Conservation (phyloP, 2,888 invertebrate genomes). For the Leucophenga montana region DNA sequence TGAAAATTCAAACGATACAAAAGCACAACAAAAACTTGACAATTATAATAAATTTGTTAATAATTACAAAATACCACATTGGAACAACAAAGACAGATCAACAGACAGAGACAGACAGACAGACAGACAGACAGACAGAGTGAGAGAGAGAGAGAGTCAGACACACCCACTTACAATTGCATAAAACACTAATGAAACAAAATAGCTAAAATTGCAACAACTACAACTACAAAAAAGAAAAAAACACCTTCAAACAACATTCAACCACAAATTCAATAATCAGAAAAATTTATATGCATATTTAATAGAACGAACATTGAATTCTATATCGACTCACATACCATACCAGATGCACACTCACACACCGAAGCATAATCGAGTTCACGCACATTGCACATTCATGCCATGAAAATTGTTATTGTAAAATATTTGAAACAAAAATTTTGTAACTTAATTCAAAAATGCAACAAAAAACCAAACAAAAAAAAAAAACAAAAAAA, state of each 20-base stretch:
- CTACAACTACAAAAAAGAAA: too few species aligned
- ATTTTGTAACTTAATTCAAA: not conserved
- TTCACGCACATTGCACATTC: slow-evolving; percentile 4
- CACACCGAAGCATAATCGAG: not conserved
- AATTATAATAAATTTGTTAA: too few species aligned
- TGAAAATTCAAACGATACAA: slow-evolving; percentile 5
- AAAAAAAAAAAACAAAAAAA: too few species aligned
- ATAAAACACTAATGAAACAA: too few species aligned
- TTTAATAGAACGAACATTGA: not conserved
- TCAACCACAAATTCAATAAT: too few species aligned
- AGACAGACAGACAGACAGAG: not conserved
- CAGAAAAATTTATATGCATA: too few species aligned
- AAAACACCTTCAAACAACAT: too few species aligned
- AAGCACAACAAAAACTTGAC: not conserved
- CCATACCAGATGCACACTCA: not conserved
- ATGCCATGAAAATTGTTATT: slow-evolving; percentile 1
- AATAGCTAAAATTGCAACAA: too few species aligned
- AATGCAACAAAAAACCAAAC: not conserved
- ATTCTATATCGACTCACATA: not conserved
- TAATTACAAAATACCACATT: not conserved
- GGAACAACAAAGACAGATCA: not conserved
- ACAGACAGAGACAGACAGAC: not conserved
- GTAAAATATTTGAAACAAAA: not conserved
- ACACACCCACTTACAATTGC: too few species aligned
- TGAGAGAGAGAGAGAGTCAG: too few species aligned